Conservation (phyloP, 2,797 vertebrate species). For the Capromys pilorides region DNA sequence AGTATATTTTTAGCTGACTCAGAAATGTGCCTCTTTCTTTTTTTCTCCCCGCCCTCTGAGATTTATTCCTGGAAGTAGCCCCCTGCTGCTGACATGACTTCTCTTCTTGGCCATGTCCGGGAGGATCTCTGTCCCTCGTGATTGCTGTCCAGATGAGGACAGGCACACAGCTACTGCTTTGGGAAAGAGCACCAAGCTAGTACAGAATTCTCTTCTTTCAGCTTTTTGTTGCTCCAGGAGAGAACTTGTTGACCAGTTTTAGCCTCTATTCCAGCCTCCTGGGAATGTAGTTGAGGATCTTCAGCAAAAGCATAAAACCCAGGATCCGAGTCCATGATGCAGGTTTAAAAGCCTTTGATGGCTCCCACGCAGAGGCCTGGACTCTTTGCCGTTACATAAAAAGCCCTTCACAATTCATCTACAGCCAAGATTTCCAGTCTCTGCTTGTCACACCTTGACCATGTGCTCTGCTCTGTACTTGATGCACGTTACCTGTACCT, state of each 20-base stretch:
- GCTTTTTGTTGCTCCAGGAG: background rate
- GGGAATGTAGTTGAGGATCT: constrained; percentile 35
- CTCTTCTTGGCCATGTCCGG: constrained; percentile 43
- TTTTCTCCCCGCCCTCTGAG: constrained; percentile 14
- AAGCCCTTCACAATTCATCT: background rate
- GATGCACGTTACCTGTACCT: background rate
- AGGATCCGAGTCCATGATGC: background rate
- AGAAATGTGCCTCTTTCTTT: constrained; percentile 60
- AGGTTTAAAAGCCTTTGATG: background rate
- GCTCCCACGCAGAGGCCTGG: background rate
- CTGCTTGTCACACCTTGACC: background rate
- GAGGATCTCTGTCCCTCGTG: background rate
- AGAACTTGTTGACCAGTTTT: background rate
- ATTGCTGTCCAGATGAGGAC: constrained; percentile 31
- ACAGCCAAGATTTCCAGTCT: background rate
- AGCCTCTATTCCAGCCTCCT: background rate
- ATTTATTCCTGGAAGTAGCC: constrained; percentile 73
- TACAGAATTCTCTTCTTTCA: background rate
- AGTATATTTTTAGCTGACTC: constrained; percentile 77
- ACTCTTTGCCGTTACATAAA: background rate
- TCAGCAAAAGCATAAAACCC: constrained; percentile 19
- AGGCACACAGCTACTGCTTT: background rate
- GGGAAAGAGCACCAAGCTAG: background rate
- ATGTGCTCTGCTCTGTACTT: background rate
- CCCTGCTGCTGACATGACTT: constrained; percentile 56